Base-by-base conservation (phyloP, 2,113 vertebrate species). In the Lepus timidus region DNA sequence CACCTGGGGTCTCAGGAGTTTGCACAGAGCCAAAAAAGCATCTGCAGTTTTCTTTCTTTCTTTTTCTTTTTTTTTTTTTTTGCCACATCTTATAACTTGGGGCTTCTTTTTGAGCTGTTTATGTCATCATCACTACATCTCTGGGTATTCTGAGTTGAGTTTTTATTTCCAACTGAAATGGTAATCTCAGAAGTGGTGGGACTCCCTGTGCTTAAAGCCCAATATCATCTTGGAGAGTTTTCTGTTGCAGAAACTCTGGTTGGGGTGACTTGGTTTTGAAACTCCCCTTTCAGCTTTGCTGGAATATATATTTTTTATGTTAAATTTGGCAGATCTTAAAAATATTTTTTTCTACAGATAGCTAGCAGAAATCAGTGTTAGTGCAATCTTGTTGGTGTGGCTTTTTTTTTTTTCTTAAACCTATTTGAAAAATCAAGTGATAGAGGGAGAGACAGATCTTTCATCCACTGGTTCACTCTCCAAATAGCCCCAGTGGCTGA, bases 51-150 rank as follows among this genome's bases (percentile, higher is more conserved):
- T 73, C 83, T 14, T 20, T 44, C 36, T 44, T 44, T 44, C 6
- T 44, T 58, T 75, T 44, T 73, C 83, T 17, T 20, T 44, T 44
- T 44, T 44, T 44, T 44, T 58, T n/a, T 61, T 76, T 74, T 82
- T 85, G 76, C 85, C 95, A 74, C 89, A 71, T 88, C 33, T 97
- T 91, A 25, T 33, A 85, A 70, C 51, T 1, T 16, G 6, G 61
- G 95, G 70, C 94, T 90, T 36, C 55, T 94, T 81, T 88, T 17
- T 33, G 68, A 80, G 85, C 88, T 96, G 65, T 92, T 97, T 96
- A 95, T 96, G 65, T 96, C 95, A 91, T 96, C 88, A 93, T 25
- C 9, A 19, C 75, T 74, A 0, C 86, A 61, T 93, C 90, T 58
- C 73, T 49, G 76, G 87, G 70, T 94, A 90, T 94, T 90, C 58